phyloP scores from a whole-genome alignment of 2,797 vertebrate species.

The Sebastes steindachneri region DNA sequence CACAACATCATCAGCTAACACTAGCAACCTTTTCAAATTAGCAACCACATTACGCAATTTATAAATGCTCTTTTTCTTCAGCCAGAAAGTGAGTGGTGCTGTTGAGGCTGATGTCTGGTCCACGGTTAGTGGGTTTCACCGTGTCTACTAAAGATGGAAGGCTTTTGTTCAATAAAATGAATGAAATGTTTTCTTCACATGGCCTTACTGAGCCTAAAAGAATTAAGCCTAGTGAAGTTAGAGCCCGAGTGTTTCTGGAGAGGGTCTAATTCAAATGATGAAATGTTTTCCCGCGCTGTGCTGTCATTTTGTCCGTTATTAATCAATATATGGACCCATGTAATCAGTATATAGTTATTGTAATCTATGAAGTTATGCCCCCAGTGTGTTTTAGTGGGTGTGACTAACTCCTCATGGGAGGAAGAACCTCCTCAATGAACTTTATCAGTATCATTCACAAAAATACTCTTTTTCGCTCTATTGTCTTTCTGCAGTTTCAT shows the following conservation, averaged over 20 bases:
- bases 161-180: slow-evolving; percentile 51
- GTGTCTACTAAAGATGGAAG: slow-evolving; percentile 20
- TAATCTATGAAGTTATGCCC: neutral
- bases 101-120: slow-evolving; percentile 9
- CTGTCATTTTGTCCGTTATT: neutral
- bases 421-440: slow-evolving; percentile 10
- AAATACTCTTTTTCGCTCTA: neutral
- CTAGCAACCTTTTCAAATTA: slow-evolving; percentile 60
- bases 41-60: slow-evolving; percentile 47
- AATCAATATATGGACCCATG: neutral
- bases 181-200: slow-evolving; percentile 39
- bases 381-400: neutral
- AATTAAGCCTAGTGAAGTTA: neutral
- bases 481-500: neutral
- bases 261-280: neutral
- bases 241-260: neutral
- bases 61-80: neutral
- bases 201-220: slow-evolving; percentile 36
- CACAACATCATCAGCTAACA: slow-evolving; percentile 65
- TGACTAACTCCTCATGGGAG: neutral
- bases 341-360: no score
- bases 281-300: neutral
- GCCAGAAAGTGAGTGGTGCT: slow-evolving; percentile 30
- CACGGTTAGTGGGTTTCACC: slow-evolving; percentile 9
- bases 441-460: slow-evolving; percentile 16